Evolutionary conservation across 2,888 invertebrate species (phyloP).

Genomic region (Ceriagrion tenellum): DNA sequence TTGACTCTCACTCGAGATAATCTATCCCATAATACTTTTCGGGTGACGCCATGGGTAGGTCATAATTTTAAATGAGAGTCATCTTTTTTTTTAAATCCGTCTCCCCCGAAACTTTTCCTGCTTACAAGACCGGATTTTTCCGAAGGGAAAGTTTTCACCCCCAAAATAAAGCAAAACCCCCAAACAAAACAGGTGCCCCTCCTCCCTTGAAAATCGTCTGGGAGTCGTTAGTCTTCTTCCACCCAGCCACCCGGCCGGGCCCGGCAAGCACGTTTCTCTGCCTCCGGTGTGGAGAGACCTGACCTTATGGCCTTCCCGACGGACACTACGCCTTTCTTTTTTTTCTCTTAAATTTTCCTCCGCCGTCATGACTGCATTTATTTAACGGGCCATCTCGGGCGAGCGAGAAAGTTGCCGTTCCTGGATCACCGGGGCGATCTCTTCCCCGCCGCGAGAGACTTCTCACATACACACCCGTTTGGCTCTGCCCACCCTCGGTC

Average conservation of each 20-base stretch:
- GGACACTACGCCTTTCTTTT: background rate
- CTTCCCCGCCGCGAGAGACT: background rate
- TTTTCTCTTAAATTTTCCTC: background rate
- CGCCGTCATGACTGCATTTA: background rate
- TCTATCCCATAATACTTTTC: background rate
- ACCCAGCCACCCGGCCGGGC: too few species aligned
- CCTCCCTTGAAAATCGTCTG: background rate
- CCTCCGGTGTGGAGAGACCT: background rate
- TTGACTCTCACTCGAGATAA: background rate
- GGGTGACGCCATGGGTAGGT: background rate
- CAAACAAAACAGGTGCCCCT: background rate
- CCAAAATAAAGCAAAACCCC: background rate
- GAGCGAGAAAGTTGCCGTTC: conserved; percentile 5
- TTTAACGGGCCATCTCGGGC: background rate
- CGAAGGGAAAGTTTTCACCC: background rate
- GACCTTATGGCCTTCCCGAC: background rate
- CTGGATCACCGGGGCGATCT: background rate
- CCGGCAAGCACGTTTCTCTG: background rate
- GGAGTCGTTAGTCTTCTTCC: background rate
- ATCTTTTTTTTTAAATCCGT: background rate
- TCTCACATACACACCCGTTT: background rate
- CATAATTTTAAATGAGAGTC: background rate
- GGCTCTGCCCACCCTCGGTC: background rate
- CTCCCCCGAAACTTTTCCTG: background rate
- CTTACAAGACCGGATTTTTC: conserved; percentile 1